These are phyloP conservation scores for Apteryx mantelli DNA, from an alignment of 2,113 vertebrate genomes.

Conservation along the genomic window DNA sequence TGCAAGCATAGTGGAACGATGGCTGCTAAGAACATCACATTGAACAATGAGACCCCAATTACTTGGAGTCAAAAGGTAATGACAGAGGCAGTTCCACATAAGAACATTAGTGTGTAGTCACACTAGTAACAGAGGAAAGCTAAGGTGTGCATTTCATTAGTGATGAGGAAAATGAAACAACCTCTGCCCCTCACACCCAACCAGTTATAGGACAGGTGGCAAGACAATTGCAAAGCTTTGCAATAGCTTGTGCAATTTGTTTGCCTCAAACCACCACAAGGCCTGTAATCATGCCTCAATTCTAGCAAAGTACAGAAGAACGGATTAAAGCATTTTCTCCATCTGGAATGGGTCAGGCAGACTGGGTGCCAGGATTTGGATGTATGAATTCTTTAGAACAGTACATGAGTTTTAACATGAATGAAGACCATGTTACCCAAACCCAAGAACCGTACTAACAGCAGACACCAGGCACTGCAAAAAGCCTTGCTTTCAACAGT, in stretches of 20 bases:
- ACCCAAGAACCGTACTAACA: neutral
- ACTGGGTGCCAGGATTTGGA: neutral
- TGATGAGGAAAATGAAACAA: neutral
- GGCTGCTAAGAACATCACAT: neutral
- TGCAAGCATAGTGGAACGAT: neutral
- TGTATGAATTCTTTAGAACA: neutral
- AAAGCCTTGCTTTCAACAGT: neutral
- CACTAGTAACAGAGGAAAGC: neutral
- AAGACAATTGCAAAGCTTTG: neutral
- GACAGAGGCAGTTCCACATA: neutral
- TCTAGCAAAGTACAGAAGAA: neutral
- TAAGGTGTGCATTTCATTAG: neutral
- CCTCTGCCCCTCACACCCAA: neutral
- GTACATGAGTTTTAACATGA: neutral
- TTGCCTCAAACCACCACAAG: neutral
- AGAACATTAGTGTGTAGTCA: neutral
- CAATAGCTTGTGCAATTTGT: neutral
- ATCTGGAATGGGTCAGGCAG: neutral
- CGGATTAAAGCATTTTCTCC: neutral
- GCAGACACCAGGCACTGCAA: neutral
- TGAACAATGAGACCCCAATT: neutral
- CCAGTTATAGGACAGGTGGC: neutral
- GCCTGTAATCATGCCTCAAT: neutral
- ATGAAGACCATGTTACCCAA: neutral
- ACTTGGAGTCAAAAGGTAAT: neutral